Evolutionary conservation across 2,797 vertebrate genomes (phyloP).

Genomic region (Cryptoblepharus egeriae): DNA sequence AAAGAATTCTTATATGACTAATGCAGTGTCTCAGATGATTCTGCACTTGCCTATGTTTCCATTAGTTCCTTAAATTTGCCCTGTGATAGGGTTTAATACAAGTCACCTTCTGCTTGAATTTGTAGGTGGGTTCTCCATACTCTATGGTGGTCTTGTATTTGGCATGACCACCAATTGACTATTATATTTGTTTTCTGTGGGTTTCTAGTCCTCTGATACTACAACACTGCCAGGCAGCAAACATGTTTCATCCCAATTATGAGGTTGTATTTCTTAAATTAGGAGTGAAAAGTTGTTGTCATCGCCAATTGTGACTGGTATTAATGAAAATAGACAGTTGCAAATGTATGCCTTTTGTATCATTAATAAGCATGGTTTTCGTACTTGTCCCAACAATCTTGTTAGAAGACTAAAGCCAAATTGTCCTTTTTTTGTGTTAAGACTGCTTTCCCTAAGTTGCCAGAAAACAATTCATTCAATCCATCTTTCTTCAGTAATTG

Average conservation of each 20-base stretch:
- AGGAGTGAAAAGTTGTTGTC: constrained; percentile 16
- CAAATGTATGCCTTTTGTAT: constrained; percentile 57
- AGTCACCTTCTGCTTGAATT: too few relatives aligned
- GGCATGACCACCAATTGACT: background rate
- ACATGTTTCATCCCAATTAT: background rate
- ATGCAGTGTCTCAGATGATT: too few relatives aligned
- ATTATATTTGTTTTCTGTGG: background rate
- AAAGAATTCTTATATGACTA: too few relatives aligned
- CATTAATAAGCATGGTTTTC: constrained; percentile 61
- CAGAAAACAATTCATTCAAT: constrained; percentile 70
- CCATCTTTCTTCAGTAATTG: constrained; percentile 73
- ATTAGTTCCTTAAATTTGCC: too few relatives aligned
- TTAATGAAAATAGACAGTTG: constrained; percentile 52
- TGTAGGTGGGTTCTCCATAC: too few relatives aligned
- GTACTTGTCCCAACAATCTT: constrained; percentile 56
- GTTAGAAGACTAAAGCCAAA: constrained; percentile 65
- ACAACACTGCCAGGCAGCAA: background rate
- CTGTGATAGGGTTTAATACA: too few relatives aligned
- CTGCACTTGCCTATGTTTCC: too few relatives aligned
- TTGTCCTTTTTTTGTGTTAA: constrained; percentile 58
- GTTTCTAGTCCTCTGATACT: background rate
- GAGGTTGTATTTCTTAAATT: background rate
- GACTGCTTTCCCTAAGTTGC: constrained; percentile 67
- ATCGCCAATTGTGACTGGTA: constrained; percentile 1
- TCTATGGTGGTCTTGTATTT: too few relatives aligned